Conservation (phyloP, 2,888 invertebrate genomes). For the Sarcophaga subvicina region DNA sequence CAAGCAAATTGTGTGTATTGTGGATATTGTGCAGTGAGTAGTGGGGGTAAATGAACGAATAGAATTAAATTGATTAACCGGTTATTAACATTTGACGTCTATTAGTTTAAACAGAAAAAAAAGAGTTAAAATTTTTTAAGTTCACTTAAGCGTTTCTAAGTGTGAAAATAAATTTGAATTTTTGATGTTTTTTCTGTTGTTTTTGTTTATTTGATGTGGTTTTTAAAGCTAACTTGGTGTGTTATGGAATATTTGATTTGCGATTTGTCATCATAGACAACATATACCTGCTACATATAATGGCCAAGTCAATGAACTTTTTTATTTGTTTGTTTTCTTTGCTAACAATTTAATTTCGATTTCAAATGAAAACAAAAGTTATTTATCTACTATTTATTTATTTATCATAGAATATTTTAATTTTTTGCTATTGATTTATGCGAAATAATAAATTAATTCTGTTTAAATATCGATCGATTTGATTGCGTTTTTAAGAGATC, state of each 20-base stretch:
- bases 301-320: slow-evolving; percentile 53
- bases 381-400: slow-evolving; percentile 18
- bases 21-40: neutral
- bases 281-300: neutral
- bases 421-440: slow-evolving; percentile 8
- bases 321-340: neutral
- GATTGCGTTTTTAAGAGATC: slow-evolving; percentile 35
- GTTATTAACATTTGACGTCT: slow-evolving; percentile 56
- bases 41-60: slow-evolving; percentile 45
- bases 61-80: slow-evolving; percentile 48
- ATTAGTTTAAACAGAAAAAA: slow-evolving; percentile 1
- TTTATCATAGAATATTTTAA: neutral
- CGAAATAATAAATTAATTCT: slow-evolving; percentile 11
- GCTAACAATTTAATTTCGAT: slow-evolving; percentile 4
- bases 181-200: neutral
- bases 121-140: slow-evolving; percentile 11
- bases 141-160: slow-evolving; percentile 26
- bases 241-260: slow-evolving; percentile 6
- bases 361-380: slow-evolving; percentile 61
- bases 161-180: slow-evolving; percentile 35
- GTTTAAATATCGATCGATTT: slow-evolving; percentile 28
- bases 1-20: too few relatives aligned
- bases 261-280: slow-evolving; percentile 8
- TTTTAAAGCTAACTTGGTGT: neutral
- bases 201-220: neutral